Conservation (phyloP, 1,140 invertebrate species). For the Hermatobates lingyangjiaoensis region DNA sequence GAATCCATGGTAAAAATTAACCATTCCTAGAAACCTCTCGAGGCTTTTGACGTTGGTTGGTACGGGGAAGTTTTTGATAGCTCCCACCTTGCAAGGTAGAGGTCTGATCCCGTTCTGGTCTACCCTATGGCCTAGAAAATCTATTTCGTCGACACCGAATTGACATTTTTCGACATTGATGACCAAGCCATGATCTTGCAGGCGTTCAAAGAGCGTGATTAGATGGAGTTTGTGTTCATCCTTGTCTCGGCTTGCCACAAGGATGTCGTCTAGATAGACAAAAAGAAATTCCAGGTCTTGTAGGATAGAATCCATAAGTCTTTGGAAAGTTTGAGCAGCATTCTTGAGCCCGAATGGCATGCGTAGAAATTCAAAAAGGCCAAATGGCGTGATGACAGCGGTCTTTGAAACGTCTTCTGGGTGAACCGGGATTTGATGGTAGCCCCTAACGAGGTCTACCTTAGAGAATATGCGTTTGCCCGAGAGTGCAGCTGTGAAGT, state of each 20-base stretch:
- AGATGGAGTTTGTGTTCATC: constrained; percentile 17
- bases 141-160: constrained; percentile 10
- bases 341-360: constrained; percentile 10
- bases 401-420: too few relatives aligned
- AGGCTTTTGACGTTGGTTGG: constrained; percentile 16
- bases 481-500: too few relatives aligned
- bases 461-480: too few relatives aligned
- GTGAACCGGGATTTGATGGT: too few relatives aligned
- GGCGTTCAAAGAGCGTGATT: constrained; percentile 1
- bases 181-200: not conserved
- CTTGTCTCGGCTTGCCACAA: constrained; percentile 22
- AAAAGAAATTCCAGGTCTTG: constrained; percentile 21
- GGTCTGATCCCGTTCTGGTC: constrained; percentile 16
- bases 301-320: constrained; percentile 9
- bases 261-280: constrained; percentile 33
- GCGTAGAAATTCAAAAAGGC: too few relatives aligned
- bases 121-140: constrained; percentile 22
- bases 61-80: constrained; percentile 17
- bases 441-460: too few relatives aligned
- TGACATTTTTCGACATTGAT: constrained; percentile 14
- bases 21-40: constrained; percentile 18
- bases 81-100: constrained; percentile 12
- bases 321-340: constrained; percentile 11
- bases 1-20: constrained; percentile 21
- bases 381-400: too few relatives aligned